phyloP scores from a whole-genome alignment of 2,113 vertebrate species.

The Pygoscelis antarcticus region DNA sequence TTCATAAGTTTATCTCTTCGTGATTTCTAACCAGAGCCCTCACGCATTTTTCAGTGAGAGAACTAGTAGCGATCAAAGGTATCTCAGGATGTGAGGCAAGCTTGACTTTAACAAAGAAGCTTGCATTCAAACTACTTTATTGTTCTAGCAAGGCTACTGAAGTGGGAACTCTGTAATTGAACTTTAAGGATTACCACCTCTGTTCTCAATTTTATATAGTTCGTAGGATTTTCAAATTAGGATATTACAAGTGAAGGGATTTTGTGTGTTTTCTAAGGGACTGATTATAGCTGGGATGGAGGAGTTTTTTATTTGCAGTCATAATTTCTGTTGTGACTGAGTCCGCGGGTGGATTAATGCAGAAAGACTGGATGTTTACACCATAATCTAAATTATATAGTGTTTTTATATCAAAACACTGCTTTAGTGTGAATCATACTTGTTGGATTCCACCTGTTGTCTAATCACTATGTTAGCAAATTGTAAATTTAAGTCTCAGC shows the following conservation, averaged over 20 bases:
- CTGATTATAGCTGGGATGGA: not conserved
- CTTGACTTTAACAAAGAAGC: not conserved
- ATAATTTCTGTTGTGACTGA: not conserved
- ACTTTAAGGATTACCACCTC: not conserved
- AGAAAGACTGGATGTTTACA: not conserved
- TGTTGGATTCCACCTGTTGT: constrained; percentile 13
- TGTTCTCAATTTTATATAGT: not conserved
- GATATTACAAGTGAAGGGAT: not conserved
- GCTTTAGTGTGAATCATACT: not conserved
- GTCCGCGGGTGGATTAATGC: not conserved
- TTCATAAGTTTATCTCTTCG: not conserved
- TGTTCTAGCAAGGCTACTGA: constrained; percentile 7
- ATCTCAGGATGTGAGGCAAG: not conserved
- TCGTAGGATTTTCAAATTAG: constrained; percentile 10
- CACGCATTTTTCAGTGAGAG: not conserved
- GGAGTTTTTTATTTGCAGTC: not conserved
- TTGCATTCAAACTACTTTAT: not conserved
- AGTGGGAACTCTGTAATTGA: not conserved
- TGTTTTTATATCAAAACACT: not conserved
- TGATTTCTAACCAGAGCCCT: not conserved
- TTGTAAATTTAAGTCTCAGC: not conserved
- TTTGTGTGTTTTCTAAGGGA: not conserved
- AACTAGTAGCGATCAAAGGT: not conserved
- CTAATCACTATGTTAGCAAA: constrained; percentile 1
- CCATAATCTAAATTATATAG: not conserved